Conservation (phyloP, 2,888 invertebrate species). For the Pocota personata region DNA sequence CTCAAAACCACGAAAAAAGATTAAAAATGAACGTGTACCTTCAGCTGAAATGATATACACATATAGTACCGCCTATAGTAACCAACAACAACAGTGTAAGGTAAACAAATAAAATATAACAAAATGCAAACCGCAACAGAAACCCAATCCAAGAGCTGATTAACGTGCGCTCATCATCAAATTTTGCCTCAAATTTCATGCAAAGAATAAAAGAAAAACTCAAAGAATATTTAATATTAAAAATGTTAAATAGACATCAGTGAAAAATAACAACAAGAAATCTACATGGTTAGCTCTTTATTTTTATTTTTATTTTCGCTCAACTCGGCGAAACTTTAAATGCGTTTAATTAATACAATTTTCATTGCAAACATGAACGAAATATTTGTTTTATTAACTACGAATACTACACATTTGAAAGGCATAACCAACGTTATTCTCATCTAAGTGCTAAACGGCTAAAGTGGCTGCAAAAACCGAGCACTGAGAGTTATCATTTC, state of each 20-base stretch:
- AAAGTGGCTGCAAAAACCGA: conserved; percentile 9
- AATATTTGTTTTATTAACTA: conserved; percentile 1
- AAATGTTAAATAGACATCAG: background rate
- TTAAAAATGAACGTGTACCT: background rate
- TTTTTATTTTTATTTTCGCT: conserved; percentile 52
- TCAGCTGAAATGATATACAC: conserved; percentile 30
- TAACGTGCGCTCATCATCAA: conserved; percentile 47
- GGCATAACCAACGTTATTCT: conserved; percentile 21
- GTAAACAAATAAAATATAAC: conserved; percentile 9
- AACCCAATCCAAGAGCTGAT: conserved; percentile 55
- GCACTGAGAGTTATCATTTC: conserved; percentile 38
- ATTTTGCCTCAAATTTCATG: conserved; percentile 55
- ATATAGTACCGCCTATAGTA: background rate
- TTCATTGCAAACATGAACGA: conserved; percentile 28
- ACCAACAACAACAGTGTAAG: conserved; percentile 24
- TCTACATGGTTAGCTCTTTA: background rate
- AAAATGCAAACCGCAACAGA: conserved; percentile 52
- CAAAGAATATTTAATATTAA: background rate
- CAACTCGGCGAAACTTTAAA: conserved; percentile 61
- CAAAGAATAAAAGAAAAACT: background rate
- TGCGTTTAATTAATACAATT: conserved; percentile 42
- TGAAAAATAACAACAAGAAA: background rate
- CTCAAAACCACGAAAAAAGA: conserved; percentile 40
- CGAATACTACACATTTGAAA: conserved; percentile 18
- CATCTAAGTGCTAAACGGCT: background rate